Percentiles rank a stretch among this genome's conserved stretches.
Evolutionary conservation across 2,797 vertebrate species (phyloP).

Genomic region (Gorsachius magnificus): DNA sequence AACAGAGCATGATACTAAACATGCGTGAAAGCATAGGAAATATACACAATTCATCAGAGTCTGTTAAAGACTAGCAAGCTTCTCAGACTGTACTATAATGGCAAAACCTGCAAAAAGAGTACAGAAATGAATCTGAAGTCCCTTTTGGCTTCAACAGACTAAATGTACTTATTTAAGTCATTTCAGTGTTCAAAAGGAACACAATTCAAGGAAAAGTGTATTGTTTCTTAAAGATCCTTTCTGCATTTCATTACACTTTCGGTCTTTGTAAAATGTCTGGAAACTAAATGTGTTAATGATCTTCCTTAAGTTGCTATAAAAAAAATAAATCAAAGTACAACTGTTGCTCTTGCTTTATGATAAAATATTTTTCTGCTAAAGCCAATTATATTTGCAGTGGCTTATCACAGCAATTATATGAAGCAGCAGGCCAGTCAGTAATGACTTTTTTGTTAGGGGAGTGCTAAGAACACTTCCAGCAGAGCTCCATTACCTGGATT

Average conservation of each 20-base stretch:
- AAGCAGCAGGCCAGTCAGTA: constrained; percentile 74
- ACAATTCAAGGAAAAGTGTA: background rate
- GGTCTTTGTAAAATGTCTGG: constrained; percentile 24
- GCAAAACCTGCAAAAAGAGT: background rate
- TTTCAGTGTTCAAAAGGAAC: background rate
- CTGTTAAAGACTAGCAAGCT: background rate
- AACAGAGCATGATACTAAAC: background rate
- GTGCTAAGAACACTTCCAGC: constrained; percentile 71
- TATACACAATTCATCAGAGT: background rate
- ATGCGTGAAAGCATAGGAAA: background rate
- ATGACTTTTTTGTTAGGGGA: constrained; percentile 72
- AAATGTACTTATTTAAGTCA: constrained; percentile 7
- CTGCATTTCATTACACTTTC: constrained; percentile 18
- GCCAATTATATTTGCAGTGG: constrained; percentile 76
- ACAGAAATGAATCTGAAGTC: background rate
- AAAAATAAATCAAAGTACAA: constrained; percentile 66
- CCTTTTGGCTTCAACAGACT: background rate
- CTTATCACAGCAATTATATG: constrained; percentile 79
- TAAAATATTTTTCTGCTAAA: constrained; percentile 66
- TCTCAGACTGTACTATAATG: background rate
- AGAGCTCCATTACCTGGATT: constrained; percentile 71
- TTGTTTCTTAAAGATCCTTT: constrained; percentile 28
- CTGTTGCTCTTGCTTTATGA: constrained; percentile 63
- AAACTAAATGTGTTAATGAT: constrained; percentile 53
- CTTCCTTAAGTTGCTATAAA: constrained; percentile 66